Evolutionary conservation across 2,113 vertebrate genomes (phyloP), one percentile per base, ranked within the genome.

Genomic region (Kobus ellipsiprymnus): DNA sequence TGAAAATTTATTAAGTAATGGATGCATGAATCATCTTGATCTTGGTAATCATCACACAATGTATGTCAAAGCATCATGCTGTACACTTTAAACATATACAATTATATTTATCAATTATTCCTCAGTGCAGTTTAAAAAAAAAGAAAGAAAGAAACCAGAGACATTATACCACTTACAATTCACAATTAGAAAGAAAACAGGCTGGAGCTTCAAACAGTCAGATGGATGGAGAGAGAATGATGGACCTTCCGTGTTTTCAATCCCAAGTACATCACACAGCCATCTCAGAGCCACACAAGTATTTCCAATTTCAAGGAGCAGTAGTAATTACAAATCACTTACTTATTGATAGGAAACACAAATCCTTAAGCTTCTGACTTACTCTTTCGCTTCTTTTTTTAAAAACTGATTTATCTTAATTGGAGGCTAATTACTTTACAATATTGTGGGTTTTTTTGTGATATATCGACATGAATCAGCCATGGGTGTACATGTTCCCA

Each of bases 331-430:
- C 44, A 81, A 94, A 81, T 88, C 5, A 71, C 19, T 71, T 89
- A 88, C 25, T 95, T 89, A 90, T 36, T 94, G 67, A 82, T 87
- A 89, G 85, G 89, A 64, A 96, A 80, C 74, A 67, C 48, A 94
- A 92, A 64, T 83, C 21, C 2, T 90, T 62, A 81, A 89, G 29
- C 29, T 87, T 94, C 54, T 36, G 52, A n/a, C 15, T 92, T 25
- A 36, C 55, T 86, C 84, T 90, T 52, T 82, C 67, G 44, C 62
- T 74, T 83, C 33, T 55, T 90, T 36, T n/a, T 71, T 17, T 21
- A 2, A 36, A 36, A 71, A 71, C 19, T 36, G n/a, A 67, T 67
- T 21, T 36, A n/a, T 71, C 17, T 71, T 71, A 36, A 71, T 36
- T 64, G 30, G 15, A 64, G 30, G 62, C 30, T n/a, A 64, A 64